Base-by-base conservation (phyloP, 2,113 vertebrate genomes). In the Panurus biarmicus region DNA sequence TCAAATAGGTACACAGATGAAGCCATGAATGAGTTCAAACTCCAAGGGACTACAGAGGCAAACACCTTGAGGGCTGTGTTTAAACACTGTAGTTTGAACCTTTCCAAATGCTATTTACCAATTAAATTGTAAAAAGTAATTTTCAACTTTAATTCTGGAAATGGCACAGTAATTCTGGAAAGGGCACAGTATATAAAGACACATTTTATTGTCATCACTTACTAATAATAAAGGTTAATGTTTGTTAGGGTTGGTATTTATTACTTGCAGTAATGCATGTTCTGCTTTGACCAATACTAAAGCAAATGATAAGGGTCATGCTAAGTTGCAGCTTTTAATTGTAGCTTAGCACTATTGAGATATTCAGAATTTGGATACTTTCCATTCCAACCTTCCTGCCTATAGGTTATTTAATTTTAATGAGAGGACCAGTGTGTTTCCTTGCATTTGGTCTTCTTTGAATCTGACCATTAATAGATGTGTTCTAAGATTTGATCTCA, bases 211-310 rank as follows among this genome's bases (percentile, higher is more conserved):
- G 38, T 81, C 74, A 56, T 64, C 62, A 40, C 14, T 64, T 90
- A 81, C 85, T 76, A 88, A 88, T 62, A 86, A 33, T 80, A 93
- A 92, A 93, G 58, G 82, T 96, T 96, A 96, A 96, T 94, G 82
- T 94, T 95, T 96, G 73, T 56, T 92, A 56, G 33, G 22, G 23
- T 65, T 95, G 92, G 94, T 74, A 93, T 94, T 97, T 96, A 96
- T 40, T 86, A 72, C 92, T 84, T 90, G 58, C 54, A 69, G 72
- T 50, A 76, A 75, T 62, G 33, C 31, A 33, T 1, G 18, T 42
- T 87, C 42, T 71, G 40, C 69, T 88, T 81, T 86, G 79, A 75
- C 51, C 65, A 61, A 6, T n/a, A 7, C 38, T 64, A 56, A 42
- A 53, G 26, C 31, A 62, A 62, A 33, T 31, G 5, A 23, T 36